Base-by-base conservation (phyloP, 2,113 vertebrate species). In the Hippocampus abdominalis region DNA sequence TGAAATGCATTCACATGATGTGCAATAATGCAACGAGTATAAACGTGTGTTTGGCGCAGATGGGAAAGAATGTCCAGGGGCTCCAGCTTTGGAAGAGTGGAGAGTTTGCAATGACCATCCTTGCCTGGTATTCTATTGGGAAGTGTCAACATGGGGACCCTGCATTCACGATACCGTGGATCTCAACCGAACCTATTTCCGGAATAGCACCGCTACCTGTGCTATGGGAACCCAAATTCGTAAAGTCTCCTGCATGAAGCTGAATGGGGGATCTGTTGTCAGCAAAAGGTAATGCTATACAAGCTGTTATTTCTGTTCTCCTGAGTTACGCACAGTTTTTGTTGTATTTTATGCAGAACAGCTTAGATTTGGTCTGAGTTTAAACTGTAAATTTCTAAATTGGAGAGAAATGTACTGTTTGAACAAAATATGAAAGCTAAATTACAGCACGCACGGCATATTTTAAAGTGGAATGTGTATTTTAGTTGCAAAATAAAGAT, bases 101-200 rank as follows among this genome's bases (percentile, higher is more conserved):
- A 93, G 95, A 20, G 64, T 88, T 25, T 99, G 97, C 77, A 96
- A 94, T 0, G 87, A 94, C 20, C 94, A 98, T 69, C 91, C 90
- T 0, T 99, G 97, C 2, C 71, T 84, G 10, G 84, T 91, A 3
- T 94, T 97, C 75, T 92, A 94, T 83, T 99, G 97, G 97, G 94
- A 97, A 23, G 83, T 87, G 0, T 94, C 92, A 0, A 82, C 91
- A 10, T 99, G 97, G 97, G 92, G 93, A 20, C 79, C 91, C 11
- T 99, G 97, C 82, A 87, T 92, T 0, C 83, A 92, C 67, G 93
- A 94, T 0, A 27, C 56, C 49, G 63, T 90, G 46, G 80, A 84
- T 0, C 75, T 90, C 57, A 98, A 96, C 53, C 65, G 80, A 36
- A 94, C 90, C 2, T 0, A 66, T 68, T 71, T 57, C 42, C 84